A percentile compares a stretch with the other conserved stretches of the same genome.
Evolutionary conservation across 2,888 invertebrate genomes (phyloP).

Genomic region (Drosophila antonietae): DNA sequence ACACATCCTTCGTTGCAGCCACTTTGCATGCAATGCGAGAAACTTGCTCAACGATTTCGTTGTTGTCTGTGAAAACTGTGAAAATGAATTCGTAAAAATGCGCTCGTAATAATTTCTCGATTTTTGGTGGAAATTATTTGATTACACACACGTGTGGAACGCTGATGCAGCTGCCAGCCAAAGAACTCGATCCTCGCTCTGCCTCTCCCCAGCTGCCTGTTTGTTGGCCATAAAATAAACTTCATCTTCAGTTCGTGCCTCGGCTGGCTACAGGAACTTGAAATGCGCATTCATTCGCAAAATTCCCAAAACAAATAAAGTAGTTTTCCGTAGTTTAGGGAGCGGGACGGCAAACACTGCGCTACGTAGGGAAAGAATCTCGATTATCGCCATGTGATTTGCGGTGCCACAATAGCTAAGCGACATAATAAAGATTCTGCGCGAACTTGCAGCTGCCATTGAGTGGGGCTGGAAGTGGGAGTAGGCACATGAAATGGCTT

Average conservation of each 20-base stretch:
- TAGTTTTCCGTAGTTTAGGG: conserved; percentile 35
- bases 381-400: conserved; percentile 37
- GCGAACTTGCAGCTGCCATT: not conserved
- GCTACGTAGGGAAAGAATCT: not conserved
- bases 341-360: conserved; percentile 17
- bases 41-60: conserved; percentile 46
- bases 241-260: conserved; percentile 69
- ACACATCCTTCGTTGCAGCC: conserved; percentile 72
- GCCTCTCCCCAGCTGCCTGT: not conserved
- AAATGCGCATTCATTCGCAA: conserved; percentile 65
- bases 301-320: conserved; percentile 79
- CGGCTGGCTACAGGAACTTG: conserved; percentile 26
- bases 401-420: conserved; percentile 20
- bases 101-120: conserved; percentile 81
- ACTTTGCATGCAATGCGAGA: conserved; percentile 75
- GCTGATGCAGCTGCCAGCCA: conserved; percentile 47
- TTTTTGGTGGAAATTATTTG: conserved; percentile 83
- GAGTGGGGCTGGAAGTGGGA: not conserved
- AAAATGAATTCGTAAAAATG: conserved; percentile 80
- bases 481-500: not conserved
- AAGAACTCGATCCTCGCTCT: conserved; percentile 31
- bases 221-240: conserved; percentile 76
- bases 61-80: conserved; percentile 42
- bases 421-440: not conserved
- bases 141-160: conserved; percentile 81